phyloP scores from a whole-genome alignment of 2,797 vertebrate genomes.

The Oreochromis mossambicus region DNA sequence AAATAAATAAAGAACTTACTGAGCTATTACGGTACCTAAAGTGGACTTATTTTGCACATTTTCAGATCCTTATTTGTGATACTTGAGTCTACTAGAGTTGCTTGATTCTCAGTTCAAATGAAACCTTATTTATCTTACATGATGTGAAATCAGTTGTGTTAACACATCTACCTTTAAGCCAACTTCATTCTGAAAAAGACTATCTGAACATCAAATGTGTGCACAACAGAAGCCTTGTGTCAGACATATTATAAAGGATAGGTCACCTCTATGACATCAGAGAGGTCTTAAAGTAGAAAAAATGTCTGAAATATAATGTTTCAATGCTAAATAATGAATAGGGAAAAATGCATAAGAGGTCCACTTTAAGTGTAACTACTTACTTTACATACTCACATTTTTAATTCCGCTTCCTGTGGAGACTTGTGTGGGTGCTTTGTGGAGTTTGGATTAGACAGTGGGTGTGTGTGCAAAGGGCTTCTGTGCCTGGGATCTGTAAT shows the following conservation, averaged over 20 bases:
- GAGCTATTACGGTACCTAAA: neutral
- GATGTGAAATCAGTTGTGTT: neutral
- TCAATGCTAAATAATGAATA: neutral
- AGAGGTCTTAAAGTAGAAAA: neutral
- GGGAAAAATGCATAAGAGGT: neutral
- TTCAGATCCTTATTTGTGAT: neutral
- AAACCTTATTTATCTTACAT: neutral
- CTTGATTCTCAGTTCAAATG: neutral
- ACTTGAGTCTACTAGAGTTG: neutral
- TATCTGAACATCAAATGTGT: neutral
- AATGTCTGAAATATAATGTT: neutral
- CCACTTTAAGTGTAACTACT: neutral
- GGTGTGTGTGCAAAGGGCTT: conserved; percentile 1
- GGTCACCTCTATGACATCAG: neutral
- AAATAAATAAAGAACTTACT: too few relatives aligned
- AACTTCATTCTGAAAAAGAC: neutral
- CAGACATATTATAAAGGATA: neutral
- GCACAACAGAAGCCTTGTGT: neutral
- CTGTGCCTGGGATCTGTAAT: conserved; percentile 21
- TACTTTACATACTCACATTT: conserved; percentile 81
- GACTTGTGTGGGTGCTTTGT: conserved; percentile 14
- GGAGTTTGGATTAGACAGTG: conserved; percentile 17
- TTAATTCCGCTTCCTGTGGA: conserved; percentile 70
- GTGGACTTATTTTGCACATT: neutral
- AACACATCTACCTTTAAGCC: neutral